These are phyloP conservation scores for Triops longicaudatus DNA, from an alignment of 1,140 invertebrate genomes.

Conservation along the genomic window DNA sequence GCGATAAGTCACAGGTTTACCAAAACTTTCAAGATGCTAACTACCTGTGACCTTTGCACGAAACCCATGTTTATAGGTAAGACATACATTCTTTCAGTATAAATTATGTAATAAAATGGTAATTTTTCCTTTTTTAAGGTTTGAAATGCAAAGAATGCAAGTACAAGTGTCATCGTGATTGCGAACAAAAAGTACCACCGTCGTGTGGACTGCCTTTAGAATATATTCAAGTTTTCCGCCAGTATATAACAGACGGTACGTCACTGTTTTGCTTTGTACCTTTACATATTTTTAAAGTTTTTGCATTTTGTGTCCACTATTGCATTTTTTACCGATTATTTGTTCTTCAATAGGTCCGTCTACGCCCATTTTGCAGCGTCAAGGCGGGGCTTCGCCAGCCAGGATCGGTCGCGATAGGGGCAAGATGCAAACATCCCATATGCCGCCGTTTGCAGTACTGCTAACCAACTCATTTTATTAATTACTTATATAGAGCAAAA, in stretches of 20 bases:
- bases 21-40: constrained; percentile 77
- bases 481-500: background rate
- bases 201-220: constrained; percentile 80
- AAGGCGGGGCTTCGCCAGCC: background rate
- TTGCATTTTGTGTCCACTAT: background rate
- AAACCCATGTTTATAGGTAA: constrained; percentile 80
- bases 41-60: constrained; percentile 81
- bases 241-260: constrained; percentile 28
- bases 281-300: background rate
- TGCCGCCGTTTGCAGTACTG: background rate
- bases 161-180: constrained; percentile 87
- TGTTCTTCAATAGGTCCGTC: background rate
- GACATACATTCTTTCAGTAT: background rate
- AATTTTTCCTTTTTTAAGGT: constrained; percentile 37
- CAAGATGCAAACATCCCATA: constrained; percentile 2
- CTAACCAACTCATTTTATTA: background rate
- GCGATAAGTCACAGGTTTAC: constrained; percentile 83
- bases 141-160: constrained; percentile 92
- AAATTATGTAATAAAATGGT: background rate
- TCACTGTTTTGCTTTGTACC: background rate
- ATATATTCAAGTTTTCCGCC: constrained; percentile 61
- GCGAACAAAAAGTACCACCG: constrained; percentile 79
- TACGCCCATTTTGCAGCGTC: constrained; percentile 22
- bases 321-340: background rate
- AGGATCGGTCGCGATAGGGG: background rate